phyloP scores from a whole-genome alignment of 37 sponge, comb jelly and placozoan genomes.

The Spongia lamella region DNA sequence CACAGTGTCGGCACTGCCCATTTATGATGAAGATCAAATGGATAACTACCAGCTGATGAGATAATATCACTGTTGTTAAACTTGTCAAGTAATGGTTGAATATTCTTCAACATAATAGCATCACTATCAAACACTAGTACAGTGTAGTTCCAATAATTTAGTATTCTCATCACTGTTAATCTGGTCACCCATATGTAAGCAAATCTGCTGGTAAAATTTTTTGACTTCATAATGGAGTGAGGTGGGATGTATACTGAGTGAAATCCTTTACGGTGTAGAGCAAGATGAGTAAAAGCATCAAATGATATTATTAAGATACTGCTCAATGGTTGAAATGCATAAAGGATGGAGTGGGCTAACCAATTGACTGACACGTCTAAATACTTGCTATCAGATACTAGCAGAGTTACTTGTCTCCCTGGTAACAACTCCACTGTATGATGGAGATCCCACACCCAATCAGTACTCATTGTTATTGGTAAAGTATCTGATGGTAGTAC shows the following conservation, averaged over 20 bases:
- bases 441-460: too few relatives aligned
- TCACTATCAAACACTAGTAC: slow-evolving; percentile 48
- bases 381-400: not conserved
- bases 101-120: slow-evolving; percentile 40
- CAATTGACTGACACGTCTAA: slow-evolving; percentile 41
- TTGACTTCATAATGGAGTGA: not conserved
- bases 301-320: slow-evolving; percentile 41
- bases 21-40: slow-evolving; percentile 17
- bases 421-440: not conserved
- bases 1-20: slow-evolving; percentile 50
- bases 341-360: slow-evolving; percentile 19
- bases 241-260: slow-evolving; percentile 17
- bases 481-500: too few relatives aligned
- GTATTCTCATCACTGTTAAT: slow-evolving; percentile 16
- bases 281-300: not conserved
- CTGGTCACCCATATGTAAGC: slow-evolving; percentile 44
- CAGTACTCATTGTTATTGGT: too few relatives aligned
- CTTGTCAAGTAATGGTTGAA: slow-evolving; percentile 20
- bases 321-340: slow-evolving; percentile 7
- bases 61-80: slow-evolving; percentile 37
- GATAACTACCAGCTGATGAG: slow-evolving; percentile 34
- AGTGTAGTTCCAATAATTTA: slow-evolving; percentile 53
- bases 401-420: slow-evolving; percentile 12
- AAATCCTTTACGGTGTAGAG: slow-evolving; percentile 11
- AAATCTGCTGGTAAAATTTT: not conserved